A percentile compares a stretch with the other conserved stretches of the same genome.
Conservation (phyloP, 1,140 invertebrate genomes). For the Chionoecetes opilio region DNA sequence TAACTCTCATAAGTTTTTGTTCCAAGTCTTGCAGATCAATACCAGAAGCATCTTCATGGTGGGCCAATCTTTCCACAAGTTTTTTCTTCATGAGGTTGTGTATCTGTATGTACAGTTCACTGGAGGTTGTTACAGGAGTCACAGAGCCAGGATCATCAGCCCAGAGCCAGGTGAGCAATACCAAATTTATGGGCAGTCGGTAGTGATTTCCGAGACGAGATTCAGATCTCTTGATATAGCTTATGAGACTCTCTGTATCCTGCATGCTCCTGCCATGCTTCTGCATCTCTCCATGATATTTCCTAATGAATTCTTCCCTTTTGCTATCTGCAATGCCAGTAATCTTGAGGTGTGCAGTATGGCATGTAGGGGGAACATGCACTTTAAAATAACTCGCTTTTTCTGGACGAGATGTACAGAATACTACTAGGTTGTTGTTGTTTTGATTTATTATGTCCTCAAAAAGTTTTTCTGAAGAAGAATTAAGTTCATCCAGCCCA, state of each 20-base stretch:
- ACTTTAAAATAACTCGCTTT: slow-evolving; percentile 34
- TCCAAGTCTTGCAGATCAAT: neutral
- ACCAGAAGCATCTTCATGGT: neutral
- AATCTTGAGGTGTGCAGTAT: slow-evolving; percentile 48
- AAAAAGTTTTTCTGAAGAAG: slow-evolving; percentile 44
- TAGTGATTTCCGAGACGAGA: slow-evolving; percentile 1
- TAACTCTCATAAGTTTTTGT: neutral
- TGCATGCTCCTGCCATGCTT: slow-evolving; percentile 9
- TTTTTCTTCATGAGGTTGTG: slow-evolving; percentile 57
- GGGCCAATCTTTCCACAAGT: slow-evolving; percentile 35
- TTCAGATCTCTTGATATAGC: slow-evolving; percentile 7
- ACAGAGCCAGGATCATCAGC: slow-evolving; percentile 12
- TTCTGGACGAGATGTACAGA: slow-evolving; percentile 63
- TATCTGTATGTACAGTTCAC: slow-evolving; percentile 46
- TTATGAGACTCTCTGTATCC: slow-evolving; percentile 39
- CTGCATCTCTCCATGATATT: slow-evolving; percentile 53
- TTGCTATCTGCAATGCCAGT: slow-evolving; percentile 52
- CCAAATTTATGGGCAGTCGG: slow-evolving; percentile 52
- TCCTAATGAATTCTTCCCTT: slow-evolving; percentile 45
- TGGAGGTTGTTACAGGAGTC: slow-evolving; percentile 33
- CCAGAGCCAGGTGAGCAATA: slow-evolving; percentile 59
- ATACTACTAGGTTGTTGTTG: slow-evolving; percentile 35
- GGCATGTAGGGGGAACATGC: slow-evolving; percentile 19
- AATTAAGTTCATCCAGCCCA: slow-evolving; percentile 62
- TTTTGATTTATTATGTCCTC: slow-evolving; percentile 39